phyloP scores from a whole-genome alignment of 2,797 vertebrate species.

The Chanos chanos region DNA sequence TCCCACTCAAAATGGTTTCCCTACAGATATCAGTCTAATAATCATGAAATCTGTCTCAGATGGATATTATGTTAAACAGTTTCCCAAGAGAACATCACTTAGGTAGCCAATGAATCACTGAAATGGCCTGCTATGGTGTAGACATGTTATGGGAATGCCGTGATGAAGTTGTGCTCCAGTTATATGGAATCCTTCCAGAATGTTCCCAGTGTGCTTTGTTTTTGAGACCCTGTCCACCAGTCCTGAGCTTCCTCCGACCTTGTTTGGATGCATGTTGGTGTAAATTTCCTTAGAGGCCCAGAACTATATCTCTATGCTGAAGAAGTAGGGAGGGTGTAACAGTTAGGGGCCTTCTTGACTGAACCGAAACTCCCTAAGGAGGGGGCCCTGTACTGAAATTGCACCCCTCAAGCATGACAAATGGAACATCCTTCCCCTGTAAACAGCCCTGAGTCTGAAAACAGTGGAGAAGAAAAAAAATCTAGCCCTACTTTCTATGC shows the following conservation, averaged over 20 bases:
- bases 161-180: conserved; percentile 54
- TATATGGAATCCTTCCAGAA: conserved; percentile 55
- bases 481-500: no score
- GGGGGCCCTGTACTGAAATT: conserved; percentile 58
- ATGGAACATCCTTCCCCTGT: conserved; percentile 70
- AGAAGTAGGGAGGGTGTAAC: conserved; percentile 56
- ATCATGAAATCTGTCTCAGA: no score
- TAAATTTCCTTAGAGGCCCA: conserved; percentile 50
- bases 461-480: no score
- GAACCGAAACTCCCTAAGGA: conserved; percentile 71
- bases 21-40: no score
- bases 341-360: conserved; percentile 57
- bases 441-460: conserved; percentile 69
- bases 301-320: conserved; percentile 71
- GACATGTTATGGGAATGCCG: conserved; percentile 65
- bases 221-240: conserved; percentile 61
- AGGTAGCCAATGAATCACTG: background rate
- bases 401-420: conserved; percentile 68
- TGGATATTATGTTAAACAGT: no score
- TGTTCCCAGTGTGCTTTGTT: conserved; percentile 44
- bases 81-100: no score
- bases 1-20: no score
- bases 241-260: conserved; percentile 55
- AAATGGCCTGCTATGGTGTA: conserved; percentile 31
- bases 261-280: conserved; percentile 72